phyloP scores from a whole-genome alignment of 2,113 vertebrate genomes.

The Melanerpes formicivorus region DNA sequence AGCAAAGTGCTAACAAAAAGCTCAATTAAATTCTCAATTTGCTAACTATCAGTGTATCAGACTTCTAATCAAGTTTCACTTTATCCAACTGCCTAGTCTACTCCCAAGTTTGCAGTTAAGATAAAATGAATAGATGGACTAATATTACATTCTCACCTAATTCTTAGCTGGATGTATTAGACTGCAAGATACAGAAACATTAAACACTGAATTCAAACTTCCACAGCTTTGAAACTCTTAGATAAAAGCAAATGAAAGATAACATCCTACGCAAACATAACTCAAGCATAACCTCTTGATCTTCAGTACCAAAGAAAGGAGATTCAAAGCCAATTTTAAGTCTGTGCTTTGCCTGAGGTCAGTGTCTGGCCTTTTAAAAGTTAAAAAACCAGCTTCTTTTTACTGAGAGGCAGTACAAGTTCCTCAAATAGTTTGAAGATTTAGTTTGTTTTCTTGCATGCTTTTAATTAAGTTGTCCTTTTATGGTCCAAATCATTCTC shows the following conservation, averaged over 20 bases:
- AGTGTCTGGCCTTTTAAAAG: slow-evolving; percentile 22
- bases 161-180: slow-evolving; percentile 10
- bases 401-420: not conserved
- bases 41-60: slow-evolving; percentile 1
- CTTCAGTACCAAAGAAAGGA: not conserved
- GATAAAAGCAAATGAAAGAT: slow-evolving; percentile 34
- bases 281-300: slow-evolving; percentile 33
- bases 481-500: not conserved
- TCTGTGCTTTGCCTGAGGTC: not conserved
- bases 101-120: slow-evolving; percentile 2
- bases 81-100: not conserved
- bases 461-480: slow-evolving; percentile 7
- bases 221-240: slow-evolving; percentile 11
- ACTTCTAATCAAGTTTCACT: not conserved
- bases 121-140: slow-evolving; percentile 10
- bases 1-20: not conserved
- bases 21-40: slow-evolving; percentile 35
- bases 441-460: not conserved
- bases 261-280: not conserved
- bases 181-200: slow-evolving; percentile 12
- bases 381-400: not conserved
- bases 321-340: slow-evolving; percentile 11
- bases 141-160: slow-evolving; percentile 36
- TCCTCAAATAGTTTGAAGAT: not conserved
- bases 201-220: slow-evolving; percentile 27